A percentile compares a stretch with the other conserved stretches of the same genome.
Conservation (phyloP, 2,113 vertebrate species). For the Sylvilagus bachmani region DNA sequence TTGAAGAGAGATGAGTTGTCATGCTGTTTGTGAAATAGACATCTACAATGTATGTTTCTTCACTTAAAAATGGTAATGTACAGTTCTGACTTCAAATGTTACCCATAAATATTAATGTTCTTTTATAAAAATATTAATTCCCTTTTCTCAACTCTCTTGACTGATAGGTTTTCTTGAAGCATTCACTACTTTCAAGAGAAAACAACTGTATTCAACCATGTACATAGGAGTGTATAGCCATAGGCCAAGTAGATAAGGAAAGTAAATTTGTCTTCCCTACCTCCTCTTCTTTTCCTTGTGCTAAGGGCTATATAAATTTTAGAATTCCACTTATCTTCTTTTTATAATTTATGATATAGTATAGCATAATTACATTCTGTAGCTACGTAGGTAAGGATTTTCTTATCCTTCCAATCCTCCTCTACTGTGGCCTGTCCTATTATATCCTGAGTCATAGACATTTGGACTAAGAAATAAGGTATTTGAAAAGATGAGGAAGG, state of each 20-base stretch:
- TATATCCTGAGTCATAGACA: background rate
- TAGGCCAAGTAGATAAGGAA: background rate
- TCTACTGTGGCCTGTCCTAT: background rate
- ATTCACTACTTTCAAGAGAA: background rate
- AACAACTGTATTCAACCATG: background rate
- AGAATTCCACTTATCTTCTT: background rate
- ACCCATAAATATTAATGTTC: conserved; percentile 33
- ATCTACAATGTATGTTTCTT: background rate
- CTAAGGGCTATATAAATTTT: background rate
- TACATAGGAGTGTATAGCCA: background rate
- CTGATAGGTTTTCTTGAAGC: background rate
- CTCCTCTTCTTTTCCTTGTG: background rate
- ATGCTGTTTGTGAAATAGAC: background rate
- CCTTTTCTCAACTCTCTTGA: background rate
- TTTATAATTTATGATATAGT: background rate
- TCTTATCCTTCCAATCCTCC: too few relatives aligned
- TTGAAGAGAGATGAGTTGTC: background rate
- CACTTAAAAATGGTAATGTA: conserved; percentile 16
- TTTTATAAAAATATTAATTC: background rate
- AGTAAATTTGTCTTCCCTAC: background rate
- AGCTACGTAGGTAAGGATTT: background rate
- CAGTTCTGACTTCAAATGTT: background rate
- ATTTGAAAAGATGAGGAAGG: background rate
- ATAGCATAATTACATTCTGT: background rate
- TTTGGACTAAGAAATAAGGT: background rate